These are phyloP conservation scores for Dermochelys coriacea DNA, from an alignment of 2,797 vertebrate species.

Conservation along the genomic window DNA sequence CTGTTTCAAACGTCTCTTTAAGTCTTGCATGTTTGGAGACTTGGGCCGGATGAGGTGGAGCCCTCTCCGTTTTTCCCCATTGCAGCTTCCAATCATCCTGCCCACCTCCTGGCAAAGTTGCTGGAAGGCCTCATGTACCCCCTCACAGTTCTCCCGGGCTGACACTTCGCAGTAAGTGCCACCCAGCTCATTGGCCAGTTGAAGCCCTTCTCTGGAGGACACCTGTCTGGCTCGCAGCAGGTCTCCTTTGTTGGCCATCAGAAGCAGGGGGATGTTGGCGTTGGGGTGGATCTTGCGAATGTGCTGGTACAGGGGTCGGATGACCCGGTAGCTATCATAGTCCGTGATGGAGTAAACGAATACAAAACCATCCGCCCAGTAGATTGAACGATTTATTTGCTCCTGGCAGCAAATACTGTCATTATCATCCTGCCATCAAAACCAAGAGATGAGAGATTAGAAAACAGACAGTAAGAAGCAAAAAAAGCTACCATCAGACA, in stretches of 20 bases:
- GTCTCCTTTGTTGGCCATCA: slow-evolving; percentile 95
- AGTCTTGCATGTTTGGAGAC: slow-evolving; percentile 96
- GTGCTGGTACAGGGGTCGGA: slow-evolving; percentile 92
- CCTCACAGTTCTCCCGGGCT: slow-evolving; percentile 91
- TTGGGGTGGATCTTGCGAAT: slow-evolving; percentile 92
- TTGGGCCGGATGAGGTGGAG: slow-evolving; percentile 92
- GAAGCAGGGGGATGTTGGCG: slow-evolving; percentile 91
- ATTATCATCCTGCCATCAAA: slow-evolving; percentile 83
- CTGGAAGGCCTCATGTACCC: slow-evolving; percentile 89
- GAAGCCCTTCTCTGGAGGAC: slow-evolving; percentile 88
- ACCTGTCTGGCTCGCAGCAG: slow-evolving; percentile 92
- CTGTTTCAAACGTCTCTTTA: slow-evolving; percentile 94
- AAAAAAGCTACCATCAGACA: neutral
- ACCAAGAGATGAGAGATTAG: slow-evolving; percentile 6
- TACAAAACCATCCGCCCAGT: slow-evolving; percentile 95
- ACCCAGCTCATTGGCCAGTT: slow-evolving; percentile 87
- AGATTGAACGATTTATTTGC: slow-evolving; percentile 92
- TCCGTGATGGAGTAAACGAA: slow-evolving; percentile 95
- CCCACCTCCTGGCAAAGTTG: slow-evolving; percentile 93
- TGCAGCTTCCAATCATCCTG: slow-evolving; percentile 86
- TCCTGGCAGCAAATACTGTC: slow-evolving; percentile 93
- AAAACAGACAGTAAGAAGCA: neutral
- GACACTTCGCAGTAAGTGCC: slow-evolving; percentile 91
- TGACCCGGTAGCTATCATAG: slow-evolving; percentile 88
- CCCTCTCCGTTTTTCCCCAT: slow-evolving; percentile 91